phyloP scores from a whole-genome alignment of 2,888 invertebrate species.

The Slavum lentiscoides region DNA sequence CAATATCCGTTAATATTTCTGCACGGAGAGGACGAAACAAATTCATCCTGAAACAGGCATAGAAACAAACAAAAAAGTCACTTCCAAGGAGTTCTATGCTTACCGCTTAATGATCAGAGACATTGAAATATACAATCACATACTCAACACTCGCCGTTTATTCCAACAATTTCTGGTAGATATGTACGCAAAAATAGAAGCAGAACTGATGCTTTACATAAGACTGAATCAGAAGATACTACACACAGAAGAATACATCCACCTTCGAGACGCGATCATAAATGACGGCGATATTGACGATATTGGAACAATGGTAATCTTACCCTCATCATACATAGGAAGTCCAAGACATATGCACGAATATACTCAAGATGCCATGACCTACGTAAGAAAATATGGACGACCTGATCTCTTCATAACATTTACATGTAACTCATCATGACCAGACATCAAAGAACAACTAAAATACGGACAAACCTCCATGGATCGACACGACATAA shows the following conservation, averaged over 20 bases:
- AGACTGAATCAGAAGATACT: background rate
- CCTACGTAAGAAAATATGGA: background rate
- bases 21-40: background rate
- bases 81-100: background rate
- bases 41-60: background rate
- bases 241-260: background rate
- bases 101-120: slow-evolving; percentile 37
- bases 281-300: slow-evolving; percentile 20
- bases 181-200: slow-evolving; percentile 58
- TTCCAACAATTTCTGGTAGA: slow-evolving; percentile 27
- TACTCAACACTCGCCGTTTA: slow-evolving; percentile 20
- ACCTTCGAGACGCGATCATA: slow-evolving; percentile 2
- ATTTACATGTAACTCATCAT: background rate
- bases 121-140: slow-evolving; percentile 48
- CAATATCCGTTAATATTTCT: background rate
- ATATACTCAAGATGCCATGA: background rate
- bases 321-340: background rate
- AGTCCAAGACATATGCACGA: background rate
- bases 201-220: slow-evolving; percentile 56
- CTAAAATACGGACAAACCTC: background rate
- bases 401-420: background rate
- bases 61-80: background rate
- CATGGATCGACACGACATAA: no score
- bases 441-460: background rate
- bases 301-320: slow-evolving; percentile 54